Percentiles rank a stretch among this genome's conserved stretches.
These are phyloP conservation scores for Machaerirhynchus nigripectus DNA, from an alignment of 2,113 vertebrate species.

Conservation along the genomic window DNA sequence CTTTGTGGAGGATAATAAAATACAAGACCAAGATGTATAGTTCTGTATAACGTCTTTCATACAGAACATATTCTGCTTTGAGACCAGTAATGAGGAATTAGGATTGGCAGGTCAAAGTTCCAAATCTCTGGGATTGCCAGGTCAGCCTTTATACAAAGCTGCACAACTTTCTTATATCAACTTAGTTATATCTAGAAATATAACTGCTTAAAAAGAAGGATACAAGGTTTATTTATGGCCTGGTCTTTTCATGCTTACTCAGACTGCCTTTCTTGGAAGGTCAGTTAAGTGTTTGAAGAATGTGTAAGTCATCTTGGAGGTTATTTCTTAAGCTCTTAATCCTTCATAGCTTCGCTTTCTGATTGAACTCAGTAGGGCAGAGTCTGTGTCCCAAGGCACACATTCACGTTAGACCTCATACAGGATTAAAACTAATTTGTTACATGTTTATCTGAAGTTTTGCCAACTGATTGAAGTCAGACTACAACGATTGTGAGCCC, in stretches of 20 bases:
- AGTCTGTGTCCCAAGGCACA: not conserved
- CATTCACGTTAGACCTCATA: not conserved
- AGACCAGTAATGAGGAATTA: not conserved
- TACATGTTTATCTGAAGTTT: not conserved
- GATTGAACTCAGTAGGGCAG: not conserved
- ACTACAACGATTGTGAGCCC: not conserved
- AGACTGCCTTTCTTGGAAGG: not conserved
- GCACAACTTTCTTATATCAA: not conserved
- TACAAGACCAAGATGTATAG: not conserved
- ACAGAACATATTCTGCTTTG: not conserved
- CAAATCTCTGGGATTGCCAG: not conserved
- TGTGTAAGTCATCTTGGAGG: not conserved
- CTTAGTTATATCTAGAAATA: not conserved
- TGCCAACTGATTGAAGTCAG: not conserved
- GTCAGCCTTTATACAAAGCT: not conserved
- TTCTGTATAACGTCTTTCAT: not conserved
- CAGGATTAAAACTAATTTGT: not conserved
- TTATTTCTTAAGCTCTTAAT: not conserved
- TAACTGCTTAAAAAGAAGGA: not conserved
- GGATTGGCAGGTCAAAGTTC: not conserved
- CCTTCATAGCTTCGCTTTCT: not conserved
- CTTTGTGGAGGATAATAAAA: not conserved
- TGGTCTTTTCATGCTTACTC: not conserved
- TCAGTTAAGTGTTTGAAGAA: not conserved
- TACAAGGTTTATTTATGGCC: not conserved